Evolutionary conservation across 2,888 invertebrate species (phyloP), one percentile per base, ranked within the genome.

Genomic region (Phlogophora meticulosa): DNA sequence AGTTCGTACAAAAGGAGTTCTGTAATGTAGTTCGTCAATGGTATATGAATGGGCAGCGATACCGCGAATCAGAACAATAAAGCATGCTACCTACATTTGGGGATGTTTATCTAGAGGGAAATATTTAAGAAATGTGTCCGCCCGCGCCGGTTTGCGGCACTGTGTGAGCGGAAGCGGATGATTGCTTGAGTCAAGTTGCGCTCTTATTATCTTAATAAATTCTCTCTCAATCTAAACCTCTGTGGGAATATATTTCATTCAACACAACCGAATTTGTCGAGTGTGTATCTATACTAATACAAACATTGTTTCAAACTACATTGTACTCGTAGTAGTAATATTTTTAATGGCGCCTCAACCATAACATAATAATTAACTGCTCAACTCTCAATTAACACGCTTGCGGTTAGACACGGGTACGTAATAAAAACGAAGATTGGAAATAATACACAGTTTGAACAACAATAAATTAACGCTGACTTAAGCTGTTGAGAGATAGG

Each of bases 181-280:
- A 91, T 92, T 90, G 88, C 80, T 79, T 84, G 87, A 87, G 81
- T 89, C 87, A 85, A 83, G 81, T 90, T 90, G 87, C 87, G 86
- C 56, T 68, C 69, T 78, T 79, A 82, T 81, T 81, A 83, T 82
- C 78, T 80, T 78, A 80, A 82, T 81, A 81, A 83, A 82, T 81
- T 81, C 76, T 74, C 74, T 78, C 70, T 74, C 76, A 79, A 58
- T 80, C 77, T 81, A 77, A 81, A 81, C 80, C 79, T 72, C 66
- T 77, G 71, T 85, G 76, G 73, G 76, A 76, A 82, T 76, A 62
- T 78, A 74, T 38, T 60, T 75, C 77, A 80, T 60, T 75, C 77
- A 80, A 79, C 72, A 82, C 46, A 57, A 48, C 43, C 58, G 15
- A 51, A 57, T 17, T 43, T 46, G 13, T 42, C 15, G 34, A 56